Conservation (phyloP, 2,888 invertebrate genomes). For the Sicus ferrugineus region DNA sequence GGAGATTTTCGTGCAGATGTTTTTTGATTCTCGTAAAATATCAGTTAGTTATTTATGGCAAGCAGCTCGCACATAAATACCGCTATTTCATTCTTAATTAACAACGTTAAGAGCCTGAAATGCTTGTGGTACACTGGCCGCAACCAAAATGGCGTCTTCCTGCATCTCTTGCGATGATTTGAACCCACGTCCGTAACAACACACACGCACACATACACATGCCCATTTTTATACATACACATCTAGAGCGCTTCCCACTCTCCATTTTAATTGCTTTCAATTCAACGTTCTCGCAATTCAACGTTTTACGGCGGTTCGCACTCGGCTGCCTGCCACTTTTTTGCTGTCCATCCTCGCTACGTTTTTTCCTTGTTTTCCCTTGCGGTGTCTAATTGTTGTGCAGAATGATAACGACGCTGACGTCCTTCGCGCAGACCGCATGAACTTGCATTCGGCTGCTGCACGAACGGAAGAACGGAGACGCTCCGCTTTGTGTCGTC, state of each 20-base stretch:
- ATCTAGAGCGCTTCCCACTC: slow-evolving; percentile 3
- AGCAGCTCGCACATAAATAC: slow-evolving; percentile 15
- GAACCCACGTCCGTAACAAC: not conserved
- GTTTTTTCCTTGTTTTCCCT: slow-evolving; percentile 1
- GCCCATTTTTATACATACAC: not conserved
- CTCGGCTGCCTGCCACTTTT: slow-evolving; percentile 1
- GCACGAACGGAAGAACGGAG: slow-evolving; percentile 16
- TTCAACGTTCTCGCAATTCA: slow-evolving; percentile 30
- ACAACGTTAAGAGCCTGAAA: slow-evolving; percentile 21
- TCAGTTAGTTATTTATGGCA: slow-evolving; percentile 11
- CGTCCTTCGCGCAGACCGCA: slow-evolving; percentile 23
- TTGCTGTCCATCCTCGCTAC: not conserved
- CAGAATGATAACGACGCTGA: not conserved
- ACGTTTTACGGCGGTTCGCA: slow-evolving; percentile 18
- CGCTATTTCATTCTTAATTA: slow-evolving; percentile 34
- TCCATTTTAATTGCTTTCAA: slow-evolving; percentile 34
- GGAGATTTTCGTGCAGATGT: not conserved
- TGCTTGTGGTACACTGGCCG: slow-evolving; percentile 11
- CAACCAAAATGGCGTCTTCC: slow-evolving; percentile 7
- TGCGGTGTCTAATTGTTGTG: slow-evolving; percentile 29
- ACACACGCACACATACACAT: not conserved
- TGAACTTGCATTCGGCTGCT: slow-evolving; percentile 21
- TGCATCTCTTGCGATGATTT: not conserved
- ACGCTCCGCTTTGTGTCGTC: slow-evolving; percentile 13
- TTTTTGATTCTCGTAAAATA: not conserved